phyloP scores from a whole-genome alignment of 2,113 vertebrate species.

The Antennarius striatus region DNA sequence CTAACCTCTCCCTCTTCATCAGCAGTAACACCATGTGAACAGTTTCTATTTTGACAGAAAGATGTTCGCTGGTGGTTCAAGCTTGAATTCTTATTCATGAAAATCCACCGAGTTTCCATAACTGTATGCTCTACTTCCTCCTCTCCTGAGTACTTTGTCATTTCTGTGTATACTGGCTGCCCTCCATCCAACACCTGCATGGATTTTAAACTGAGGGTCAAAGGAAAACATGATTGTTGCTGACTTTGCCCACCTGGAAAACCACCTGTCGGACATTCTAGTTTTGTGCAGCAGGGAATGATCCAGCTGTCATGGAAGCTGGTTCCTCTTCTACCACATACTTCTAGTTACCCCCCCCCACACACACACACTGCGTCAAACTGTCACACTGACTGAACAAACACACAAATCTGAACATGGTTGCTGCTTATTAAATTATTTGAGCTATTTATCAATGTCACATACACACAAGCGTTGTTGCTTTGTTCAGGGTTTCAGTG shows the following conservation, averaged over 20 bases:
- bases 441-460: slow-evolving; percentile 16
- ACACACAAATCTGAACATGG: slow-evolving; percentile 15
- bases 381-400: slow-evolving; percentile 7
- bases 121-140: neutral
- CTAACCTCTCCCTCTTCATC: slow-evolving; percentile 13
- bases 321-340: neutral
- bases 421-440: slow-evolving; percentile 17
- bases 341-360: neutral
- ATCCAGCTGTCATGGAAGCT: neutral
- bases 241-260: slow-evolving; percentile 48
- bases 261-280: slow-evolving; percentile 32
- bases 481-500: neutral
- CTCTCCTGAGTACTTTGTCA: neutral
- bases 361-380: neutral
- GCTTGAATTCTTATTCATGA: slow-evolving; percentile 11
- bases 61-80: slow-evolving; percentile 2
- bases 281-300: slow-evolving; percentile 16
- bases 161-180: slow-evolving; percentile 15
- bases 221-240: slow-evolving; percentile 33
- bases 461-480: neutral
- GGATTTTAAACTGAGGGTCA: slow-evolving; percentile 13
- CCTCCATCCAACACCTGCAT: slow-evolving; percentile 18
- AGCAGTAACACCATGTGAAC: slow-evolving; percentile 7
- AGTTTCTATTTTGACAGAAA: neutral
- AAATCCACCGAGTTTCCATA: neutral